phyloP scores from a whole-genome alignment of 2,113 vertebrate species.

The Fregetta grallaria region DNA sequence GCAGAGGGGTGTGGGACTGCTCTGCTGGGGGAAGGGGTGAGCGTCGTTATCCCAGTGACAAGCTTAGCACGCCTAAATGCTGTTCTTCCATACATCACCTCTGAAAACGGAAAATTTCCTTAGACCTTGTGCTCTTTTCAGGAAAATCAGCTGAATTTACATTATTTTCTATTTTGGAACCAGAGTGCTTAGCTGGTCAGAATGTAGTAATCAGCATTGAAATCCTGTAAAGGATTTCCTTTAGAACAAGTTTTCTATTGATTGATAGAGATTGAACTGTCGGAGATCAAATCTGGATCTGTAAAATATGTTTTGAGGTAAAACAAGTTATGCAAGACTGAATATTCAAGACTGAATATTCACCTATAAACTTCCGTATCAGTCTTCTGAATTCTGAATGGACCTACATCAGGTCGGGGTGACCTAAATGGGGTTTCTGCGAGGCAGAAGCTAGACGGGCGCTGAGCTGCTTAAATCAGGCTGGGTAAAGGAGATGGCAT shows the following conservation, averaged over 20 bases:
- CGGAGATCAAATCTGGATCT: neutral
- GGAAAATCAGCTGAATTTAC: neutral
- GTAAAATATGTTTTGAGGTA: neutral
- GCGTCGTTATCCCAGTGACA: neutral
- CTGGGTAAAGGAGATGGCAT: neutral
- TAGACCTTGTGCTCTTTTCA: neutral
- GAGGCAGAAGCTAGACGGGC: neutral
- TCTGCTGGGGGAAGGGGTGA: neutral
- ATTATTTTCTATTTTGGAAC: neutral
- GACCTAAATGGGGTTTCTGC: neutral
- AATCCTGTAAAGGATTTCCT: neutral
- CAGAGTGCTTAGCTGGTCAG: neutral
- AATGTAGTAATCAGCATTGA: neutral
- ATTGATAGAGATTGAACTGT: neutral
- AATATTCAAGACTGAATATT: neutral
- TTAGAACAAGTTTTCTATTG: neutral
- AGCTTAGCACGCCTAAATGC: too few relatives aligned
- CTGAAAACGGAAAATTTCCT: neutral
- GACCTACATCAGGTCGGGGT: rapidly evolving
- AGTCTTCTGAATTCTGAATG: neutral
- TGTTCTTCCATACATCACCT: neutral
- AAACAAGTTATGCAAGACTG: neutral
- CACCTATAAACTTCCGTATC: rapidly evolving
- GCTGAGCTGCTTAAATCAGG: neutral
- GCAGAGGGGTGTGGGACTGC: neutral